These are phyloP conservation scores for Cebuella pygmaea DNA, from an alignment of 2,797 vertebrate species.

Conservation along the genomic window DNA sequence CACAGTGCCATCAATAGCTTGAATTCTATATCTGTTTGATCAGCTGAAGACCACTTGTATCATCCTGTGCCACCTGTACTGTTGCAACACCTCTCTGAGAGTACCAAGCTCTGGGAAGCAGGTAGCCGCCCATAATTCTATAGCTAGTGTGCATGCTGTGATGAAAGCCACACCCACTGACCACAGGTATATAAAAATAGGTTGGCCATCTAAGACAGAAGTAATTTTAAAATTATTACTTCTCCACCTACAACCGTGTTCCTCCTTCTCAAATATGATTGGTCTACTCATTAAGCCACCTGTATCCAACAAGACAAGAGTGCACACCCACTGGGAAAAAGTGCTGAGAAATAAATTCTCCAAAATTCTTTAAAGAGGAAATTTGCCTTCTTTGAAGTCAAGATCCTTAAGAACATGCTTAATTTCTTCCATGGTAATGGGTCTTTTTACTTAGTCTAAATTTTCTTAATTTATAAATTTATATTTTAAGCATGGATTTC, in stretches of 20 bases:
- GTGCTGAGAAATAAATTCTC: background rate
- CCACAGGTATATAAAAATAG: no score
- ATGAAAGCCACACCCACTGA: rapidly evolving
- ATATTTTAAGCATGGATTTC: background rate
- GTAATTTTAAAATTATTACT: background rate
- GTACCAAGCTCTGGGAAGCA: background rate
- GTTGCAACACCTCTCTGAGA: no score
- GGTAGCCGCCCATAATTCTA: background rate
- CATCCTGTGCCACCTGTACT: background rate
- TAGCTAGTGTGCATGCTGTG: rapidly evolving
- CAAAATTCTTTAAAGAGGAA: background rate
- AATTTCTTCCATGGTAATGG: no score
- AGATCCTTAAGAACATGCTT: rapidly evolving
- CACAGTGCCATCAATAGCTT: background rate
- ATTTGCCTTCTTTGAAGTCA: background rate
- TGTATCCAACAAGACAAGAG: no score
- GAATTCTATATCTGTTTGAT: background rate
- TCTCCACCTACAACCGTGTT: background rate
- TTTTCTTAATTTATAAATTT: background rate
- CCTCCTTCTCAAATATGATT: rapidly evolving
- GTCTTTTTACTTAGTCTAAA: background rate
- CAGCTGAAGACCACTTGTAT: background rate
- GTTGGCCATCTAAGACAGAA: background rate
- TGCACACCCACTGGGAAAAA: background rate
- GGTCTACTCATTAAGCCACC: no score